phyloP scores from a whole-genome alignment of 2,797 vertebrate species.

The Megalops cyprinoides region DNA sequence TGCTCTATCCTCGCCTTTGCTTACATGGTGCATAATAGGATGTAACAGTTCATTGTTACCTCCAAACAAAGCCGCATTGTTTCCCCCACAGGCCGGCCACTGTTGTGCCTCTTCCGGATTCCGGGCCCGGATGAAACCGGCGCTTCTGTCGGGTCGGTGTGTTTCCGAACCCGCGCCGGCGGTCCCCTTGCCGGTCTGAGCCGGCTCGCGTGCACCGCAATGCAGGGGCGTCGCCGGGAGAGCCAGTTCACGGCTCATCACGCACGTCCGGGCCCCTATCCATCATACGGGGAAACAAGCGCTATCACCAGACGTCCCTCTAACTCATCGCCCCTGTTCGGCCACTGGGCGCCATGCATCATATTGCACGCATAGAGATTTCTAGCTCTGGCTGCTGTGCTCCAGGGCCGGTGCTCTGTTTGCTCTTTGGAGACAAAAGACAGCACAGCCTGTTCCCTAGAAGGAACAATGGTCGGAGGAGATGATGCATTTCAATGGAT shows the following conservation, averaged over 20 bases:
- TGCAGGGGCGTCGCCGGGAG: background rate
- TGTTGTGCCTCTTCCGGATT: background rate
- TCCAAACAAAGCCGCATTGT: slow-evolving; percentile 12
- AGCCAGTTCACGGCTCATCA: background rate
- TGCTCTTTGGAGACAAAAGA: no score
- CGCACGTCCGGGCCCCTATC: background rate
- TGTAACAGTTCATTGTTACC: slow-evolving; percentile 4
- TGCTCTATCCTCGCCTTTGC: background rate
- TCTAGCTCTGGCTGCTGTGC: no score
- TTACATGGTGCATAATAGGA: background rate
- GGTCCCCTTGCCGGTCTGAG: background rate
- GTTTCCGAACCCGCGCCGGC: background rate
- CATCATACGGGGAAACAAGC: background rate
- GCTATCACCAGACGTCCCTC: background rate
- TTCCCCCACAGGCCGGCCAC: background rate
- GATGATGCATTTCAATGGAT: no score
- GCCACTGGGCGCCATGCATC: no score
- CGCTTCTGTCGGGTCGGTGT: background rate
- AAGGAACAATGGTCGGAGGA: no score
- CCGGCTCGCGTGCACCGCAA: background rate
- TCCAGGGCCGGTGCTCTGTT: no score
- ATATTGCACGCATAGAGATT: no score
- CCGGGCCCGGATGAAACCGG: background rate
- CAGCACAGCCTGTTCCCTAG: no score
- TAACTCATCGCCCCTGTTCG: background rate